Evolutionary conservation across 2,797 vertebrate genomes (phyloP).

Genomic region (Delichon dasypus): DNA sequence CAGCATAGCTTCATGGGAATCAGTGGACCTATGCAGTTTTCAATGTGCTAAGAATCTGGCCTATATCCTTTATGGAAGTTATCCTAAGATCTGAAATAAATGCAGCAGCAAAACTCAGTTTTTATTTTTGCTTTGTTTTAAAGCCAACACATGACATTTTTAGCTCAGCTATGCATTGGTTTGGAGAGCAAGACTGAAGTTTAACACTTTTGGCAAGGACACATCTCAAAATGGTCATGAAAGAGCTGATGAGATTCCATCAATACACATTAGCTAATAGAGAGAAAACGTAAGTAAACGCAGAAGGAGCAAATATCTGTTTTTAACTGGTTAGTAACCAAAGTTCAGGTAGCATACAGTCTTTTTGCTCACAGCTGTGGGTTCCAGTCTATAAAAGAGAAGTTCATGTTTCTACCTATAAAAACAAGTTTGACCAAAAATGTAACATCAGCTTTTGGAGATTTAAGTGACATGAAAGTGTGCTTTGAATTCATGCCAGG

Average conservation of each 20-base stretch:
- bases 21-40: conserved; percentile 25
- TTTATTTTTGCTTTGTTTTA: conserved; percentile 59
- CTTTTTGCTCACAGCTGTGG: background rate
- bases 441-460: background rate
- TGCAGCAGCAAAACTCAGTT: conserved; percentile 51
- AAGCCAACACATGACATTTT: conserved; percentile 60
- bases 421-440: background rate
- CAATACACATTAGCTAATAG: conserved; percentile 54
- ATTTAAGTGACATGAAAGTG: background rate
- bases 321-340: conserved; percentile 47
- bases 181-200: conserved; percentile 40
- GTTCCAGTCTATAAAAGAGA: conserved; percentile 16
- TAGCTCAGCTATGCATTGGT: conserved; percentile 36
- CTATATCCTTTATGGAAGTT: conserved; percentile 36
- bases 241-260: conserved; percentile 54
- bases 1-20: conserved; percentile 25
- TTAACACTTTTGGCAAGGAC: conserved; percentile 50
- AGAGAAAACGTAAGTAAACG: conserved; percentile 41
- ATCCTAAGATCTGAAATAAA: conserved; percentile 40
- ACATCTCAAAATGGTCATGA: conserved; percentile 52
- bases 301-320: conserved; percentile 27
- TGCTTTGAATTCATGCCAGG: background rate
- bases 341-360: background rate
- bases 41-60: conserved; percentile 23
- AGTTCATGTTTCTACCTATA: background rate